A percentile compares a stretch with the other conserved stretches of the same genome.
phyloP scores from a whole-genome alignment of 2,113 vertebrate genomes.

The Heterotis niloticus region DNA sequence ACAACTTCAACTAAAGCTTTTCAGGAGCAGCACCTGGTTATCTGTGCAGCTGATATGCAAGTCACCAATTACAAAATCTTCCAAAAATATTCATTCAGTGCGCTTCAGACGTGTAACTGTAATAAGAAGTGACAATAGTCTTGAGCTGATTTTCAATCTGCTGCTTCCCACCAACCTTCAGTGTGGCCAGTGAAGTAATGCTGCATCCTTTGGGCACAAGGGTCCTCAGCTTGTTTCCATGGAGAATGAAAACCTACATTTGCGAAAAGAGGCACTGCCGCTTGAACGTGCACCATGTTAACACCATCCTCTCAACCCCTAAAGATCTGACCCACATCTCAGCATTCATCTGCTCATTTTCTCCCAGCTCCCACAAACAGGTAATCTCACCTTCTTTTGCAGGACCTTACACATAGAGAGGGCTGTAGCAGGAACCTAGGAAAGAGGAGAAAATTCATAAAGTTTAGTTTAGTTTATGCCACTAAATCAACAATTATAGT shows the following conservation, averaged over 20 bases:
- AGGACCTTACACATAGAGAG: conserved; percentile 88
- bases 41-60: too few species aligned
- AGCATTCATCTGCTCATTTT: not conserved
- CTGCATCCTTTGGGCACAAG: conserved; percentile 81
- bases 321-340: too few species aligned
- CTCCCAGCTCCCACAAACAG: not conserved
- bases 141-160: not conserved
- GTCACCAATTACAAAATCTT: too few species aligned
- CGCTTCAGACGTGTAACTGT: too few species aligned
- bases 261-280: conserved; percentile 18
- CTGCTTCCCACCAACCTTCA: conserved; percentile 72
- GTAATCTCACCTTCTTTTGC: conserved; percentile 84
- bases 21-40: too few species aligned
- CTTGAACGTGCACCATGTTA: too few species aligned
- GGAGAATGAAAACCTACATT: conserved; percentile 80
- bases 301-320: not conserved
- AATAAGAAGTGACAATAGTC: too few species aligned
- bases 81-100: too few species aligned
- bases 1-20: too few species aligned
- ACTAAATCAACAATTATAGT: not conserved
- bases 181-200: conserved; percentile 66
- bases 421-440: conserved; percentile 78
- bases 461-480: too few species aligned
- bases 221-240: conserved; percentile 76
- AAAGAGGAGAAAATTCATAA: not conserved